Evolutionary conservation across 2,113 vertebrate genomes (phyloP), one percentile per base, ranked within the genome.

Genomic region (Platysternon megacephalum): DNA sequence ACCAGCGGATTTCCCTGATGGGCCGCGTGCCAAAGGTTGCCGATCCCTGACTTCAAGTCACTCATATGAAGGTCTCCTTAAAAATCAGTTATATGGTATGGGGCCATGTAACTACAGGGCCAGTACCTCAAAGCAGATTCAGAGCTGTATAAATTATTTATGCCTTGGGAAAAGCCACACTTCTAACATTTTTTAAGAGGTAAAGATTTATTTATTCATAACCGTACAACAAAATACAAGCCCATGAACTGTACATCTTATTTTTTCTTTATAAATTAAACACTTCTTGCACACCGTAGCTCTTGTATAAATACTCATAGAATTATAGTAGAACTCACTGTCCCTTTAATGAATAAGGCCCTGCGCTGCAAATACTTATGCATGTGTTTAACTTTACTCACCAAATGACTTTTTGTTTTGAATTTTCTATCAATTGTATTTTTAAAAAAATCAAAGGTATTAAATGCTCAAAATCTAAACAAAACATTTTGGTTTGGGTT

Each of bases 101-200:
- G 91, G 44, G 82, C 93, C 84, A 80, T 82, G 89, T 61, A 65
- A 58, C 19, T 49, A 49, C 46, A 93, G 92, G 86, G 82, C 83
- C 90, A 93, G 13, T 5, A 55, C 76, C 96, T 92, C 51, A 90
- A 93, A 95, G 86, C 76, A 94, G 93, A 94, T 95, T 91, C 91
- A 91, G 68, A 78, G 79, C 93, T 93, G 95, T 65, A 91, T 90
- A 82, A 89, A 87, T 91, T 95, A 94, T 82, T 74, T 65, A 85
- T 86, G 90, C 79, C 87, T 89, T 86, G 78, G 86, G 92, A 92
- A 92, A 11, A 65, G 22, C 53, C 72, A 76, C 17, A 68, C n/a
- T 44, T 24, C 10, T 42, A 76, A 7, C n/a, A 44, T 26, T 42
- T 76, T 32, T 44, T 44, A 76, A 44, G 39, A 42, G 11, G 13